Conservation (phyloP, 1,140 invertebrate species). For the Scaptomyza hsui region DNA sequence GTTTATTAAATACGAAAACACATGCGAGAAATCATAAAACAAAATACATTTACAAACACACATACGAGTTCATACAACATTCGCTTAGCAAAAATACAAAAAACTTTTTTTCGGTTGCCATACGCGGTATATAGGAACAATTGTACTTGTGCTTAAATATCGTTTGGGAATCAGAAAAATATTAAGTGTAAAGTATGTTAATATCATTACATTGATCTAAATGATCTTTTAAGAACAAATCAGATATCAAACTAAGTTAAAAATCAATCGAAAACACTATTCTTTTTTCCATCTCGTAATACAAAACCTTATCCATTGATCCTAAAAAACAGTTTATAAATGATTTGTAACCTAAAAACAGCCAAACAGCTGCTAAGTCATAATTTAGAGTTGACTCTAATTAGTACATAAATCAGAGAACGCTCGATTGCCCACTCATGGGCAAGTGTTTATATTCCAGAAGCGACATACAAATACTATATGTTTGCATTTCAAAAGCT, state of each 20-base stretch:
- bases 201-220: not conserved
- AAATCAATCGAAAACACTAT: too few species aligned
- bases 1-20: constrained; percentile 75
- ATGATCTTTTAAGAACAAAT: too few species aligned
- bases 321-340: too few species aligned
- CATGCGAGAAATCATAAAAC: constrained; percentile 72
- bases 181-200: not conserved
- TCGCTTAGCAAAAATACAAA: constrained; percentile 43
- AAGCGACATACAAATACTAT: not conserved
- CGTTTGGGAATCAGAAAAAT: not conserved
- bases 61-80: constrained; percentile 37
- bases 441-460: not conserved
- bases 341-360: constrained; percentile 24
- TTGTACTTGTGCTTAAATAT: not conserved
- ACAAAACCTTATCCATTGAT: too few species aligned
- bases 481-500: constrained; percentile 3
- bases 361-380: constrained; percentile 1
- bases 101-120: constrained; percentile 34
- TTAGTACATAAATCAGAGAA: constrained; percentile 28
- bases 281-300: too few species aligned
- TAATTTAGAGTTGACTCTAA: constrained; percentile 29
- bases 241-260: too few species aligned
- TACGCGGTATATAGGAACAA: constrained; percentile 9
- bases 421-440: constrained; percentile 12
- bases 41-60: constrained; percentile 19